Base-by-base conservation (phyloP, 2,888 invertebrate genomes). In the Sminthurides aquaticus region DNA sequence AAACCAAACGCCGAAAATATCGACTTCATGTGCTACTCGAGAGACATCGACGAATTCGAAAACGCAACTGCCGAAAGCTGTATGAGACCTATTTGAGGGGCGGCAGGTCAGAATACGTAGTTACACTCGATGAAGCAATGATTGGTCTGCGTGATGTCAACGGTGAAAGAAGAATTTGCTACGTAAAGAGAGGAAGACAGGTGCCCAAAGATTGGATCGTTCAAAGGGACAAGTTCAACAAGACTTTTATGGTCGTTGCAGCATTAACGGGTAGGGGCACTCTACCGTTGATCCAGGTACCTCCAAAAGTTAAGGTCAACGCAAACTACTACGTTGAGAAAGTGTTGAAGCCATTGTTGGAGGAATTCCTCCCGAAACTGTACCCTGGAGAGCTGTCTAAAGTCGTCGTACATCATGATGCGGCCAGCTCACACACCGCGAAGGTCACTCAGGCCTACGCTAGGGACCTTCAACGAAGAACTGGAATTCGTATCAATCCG, bases 251-350 rank as follows among this genome's bases (percentile, higher is more conserved):
- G 67, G 61, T 67, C 24, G 64, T 67, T 22, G 67, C 64, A 2
- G 62, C 61, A 34, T 57, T 67, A 20, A 43, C 54, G 1, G 67
- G 65, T 11, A n/a, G 63, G 11, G 67, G 67, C 27, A 20, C 28
- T 2, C 48, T 68, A 1, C 65, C 65, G 1, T 34, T 68, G 11
- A 62, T 65, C 22, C 25, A 43, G 57, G 62, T 68, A 1, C 66
- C 67, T n/a, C 49, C 54, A 61, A 69, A 69, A 11, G 65, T 65
- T 3, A 67, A 69, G 28, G 27, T 67, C 11, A 65, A 56, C 25
- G 49, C 63, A 15, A n/a, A 57, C 8, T 65, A 56, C 29, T 65
- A 68, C 54, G 29, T 68, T 3, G 43, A 56, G 2, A 22, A 58
- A 22, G 65, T 68, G 1, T 34, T 34, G 43, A 34, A 34, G 43